These are phyloP conservation scores for Carcharodon carcharias DNA, from an alignment of 2,797 vertebrate species.

Conservation along the genomic window DNA sequence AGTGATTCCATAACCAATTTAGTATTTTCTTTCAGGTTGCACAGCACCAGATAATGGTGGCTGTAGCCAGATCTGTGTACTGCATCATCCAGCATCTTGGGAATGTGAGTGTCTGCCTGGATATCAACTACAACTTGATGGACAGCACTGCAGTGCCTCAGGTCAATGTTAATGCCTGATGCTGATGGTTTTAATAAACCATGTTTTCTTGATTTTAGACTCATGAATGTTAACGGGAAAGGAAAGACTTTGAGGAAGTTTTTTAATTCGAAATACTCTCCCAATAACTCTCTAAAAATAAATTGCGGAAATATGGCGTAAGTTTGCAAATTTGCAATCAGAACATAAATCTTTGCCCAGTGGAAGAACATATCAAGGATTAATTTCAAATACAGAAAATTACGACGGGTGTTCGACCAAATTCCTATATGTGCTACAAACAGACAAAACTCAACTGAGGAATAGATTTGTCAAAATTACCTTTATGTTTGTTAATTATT, in stretches of 20 bases:
- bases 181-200: not conserved
- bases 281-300: not conserved
- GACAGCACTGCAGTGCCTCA: constrained; percentile 65
- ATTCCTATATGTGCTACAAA: not conserved
- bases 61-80: constrained; percentile 79
- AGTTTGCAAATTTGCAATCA: not conserved
- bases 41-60: constrained; percentile 76
- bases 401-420: not conserved
- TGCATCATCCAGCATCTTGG: constrained; percentile 63
- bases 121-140: constrained; percentile 71
- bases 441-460: not conserved
- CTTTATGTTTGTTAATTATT: not conserved
- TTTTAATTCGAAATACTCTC: not conserved
- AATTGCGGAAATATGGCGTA: not conserved
- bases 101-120: constrained; percentile 77
- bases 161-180: constrained; percentile 55
- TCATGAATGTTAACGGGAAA: not conserved
- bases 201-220: not conserved
- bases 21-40: constrained; percentile 66
- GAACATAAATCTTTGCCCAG: not conserved
- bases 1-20: not conserved
- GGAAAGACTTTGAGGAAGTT: not conserved
- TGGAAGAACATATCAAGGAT: not conserved
- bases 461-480: not conserved
- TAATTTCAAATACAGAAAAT: not conserved